Conservation (phyloP, 2,888 invertebrate genomes). For the Ochlodes sylvanus region DNA sequence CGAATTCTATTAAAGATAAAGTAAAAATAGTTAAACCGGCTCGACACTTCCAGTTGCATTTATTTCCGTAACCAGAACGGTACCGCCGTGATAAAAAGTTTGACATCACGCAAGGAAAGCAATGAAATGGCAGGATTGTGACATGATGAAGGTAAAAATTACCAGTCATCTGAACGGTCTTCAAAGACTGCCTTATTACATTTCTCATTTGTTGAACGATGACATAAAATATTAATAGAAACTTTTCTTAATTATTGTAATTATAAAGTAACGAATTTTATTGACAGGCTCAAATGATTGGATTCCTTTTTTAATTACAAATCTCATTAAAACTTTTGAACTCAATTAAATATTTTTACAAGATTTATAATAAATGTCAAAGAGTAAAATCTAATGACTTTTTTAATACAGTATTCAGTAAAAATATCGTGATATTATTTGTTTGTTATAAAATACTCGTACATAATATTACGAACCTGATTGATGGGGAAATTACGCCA, state of each 20-base stretch:
- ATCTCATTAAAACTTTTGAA: no score
- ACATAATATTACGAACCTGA: no score
- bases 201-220: conserved; percentile 40
- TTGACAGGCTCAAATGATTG: not conserved
- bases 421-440: no score
- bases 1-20: conserved; percentile 51
- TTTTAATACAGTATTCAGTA: no score
- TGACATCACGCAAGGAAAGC: conserved; percentile 42
- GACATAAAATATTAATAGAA: conserved; percentile 20
- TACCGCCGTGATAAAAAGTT: conserved; percentile 39
- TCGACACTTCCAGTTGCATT: conserved; percentile 44
- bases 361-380: no score
- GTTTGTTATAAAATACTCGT: no score
- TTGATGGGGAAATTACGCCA: no score
- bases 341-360: no score
- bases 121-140: conserved; percentile 36
- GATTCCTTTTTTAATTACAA: no score
- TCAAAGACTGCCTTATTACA: conserved; percentile 43
- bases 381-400: no score
- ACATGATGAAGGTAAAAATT: conserved; percentile 39
- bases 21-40: conserved; percentile 53
- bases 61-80: conserved; percentile 39
- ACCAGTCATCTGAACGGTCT: conserved; percentile 42
- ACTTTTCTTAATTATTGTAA: not conserved
- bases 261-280: not conserved